Conservation (phyloP, 2,113 vertebrate genomes). For the Oxyura jamaicensis region DNA sequence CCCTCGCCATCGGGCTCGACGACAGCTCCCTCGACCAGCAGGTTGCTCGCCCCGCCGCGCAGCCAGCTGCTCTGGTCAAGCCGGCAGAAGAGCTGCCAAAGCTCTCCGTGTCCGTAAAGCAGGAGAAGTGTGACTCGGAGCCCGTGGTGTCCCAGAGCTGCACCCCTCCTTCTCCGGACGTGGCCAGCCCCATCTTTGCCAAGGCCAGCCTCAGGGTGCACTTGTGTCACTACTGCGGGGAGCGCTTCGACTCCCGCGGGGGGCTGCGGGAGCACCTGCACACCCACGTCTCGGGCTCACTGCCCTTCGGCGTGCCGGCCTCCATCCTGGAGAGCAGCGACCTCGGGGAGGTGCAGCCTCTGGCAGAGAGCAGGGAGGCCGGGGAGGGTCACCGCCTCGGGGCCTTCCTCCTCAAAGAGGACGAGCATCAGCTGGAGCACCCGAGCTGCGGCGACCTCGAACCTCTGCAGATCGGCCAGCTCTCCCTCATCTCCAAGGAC, state of each 20-base stretch:
- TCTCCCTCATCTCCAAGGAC: slow-evolving; percentile 84
- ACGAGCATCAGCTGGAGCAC: slow-evolving; percentile 69
- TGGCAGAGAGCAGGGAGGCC: slow-evolving; percentile 69
- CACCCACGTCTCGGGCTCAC: slow-evolving; percentile 84
- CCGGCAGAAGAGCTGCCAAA: slow-evolving; percentile 80
- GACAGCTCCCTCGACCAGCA: slow-evolving; percentile 78
- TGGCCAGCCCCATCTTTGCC: slow-evolving; percentile 68
- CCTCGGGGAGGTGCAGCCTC: slow-evolving; percentile 81
- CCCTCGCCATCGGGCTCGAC: slow-evolving; percentile 86
- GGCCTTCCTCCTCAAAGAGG: slow-evolving; percentile 74
- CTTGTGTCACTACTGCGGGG: slow-evolving; percentile 92
- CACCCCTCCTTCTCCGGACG: slow-evolving; percentile 69
- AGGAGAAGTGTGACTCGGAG: slow-evolving; percentile 86
- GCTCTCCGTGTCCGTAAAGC: slow-evolving; percentile 83
- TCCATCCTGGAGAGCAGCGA: slow-evolving; percentile 84
- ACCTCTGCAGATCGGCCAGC: slow-evolving; percentile 85
- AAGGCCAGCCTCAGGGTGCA: slow-evolving; percentile 80
- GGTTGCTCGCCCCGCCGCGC: slow-evolving; percentile 62
- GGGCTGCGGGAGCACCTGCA: slow-evolving; percentile 90
- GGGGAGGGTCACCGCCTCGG: slow-evolving; percentile 65
- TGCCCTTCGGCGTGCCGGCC: slow-evolving; percentile 80
- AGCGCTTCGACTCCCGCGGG: slow-evolving; percentile 86
- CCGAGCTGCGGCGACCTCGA: slow-evolving; percentile 77
- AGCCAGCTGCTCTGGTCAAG: slow-evolving; percentile 62
- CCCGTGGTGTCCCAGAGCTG: slow-evolving; percentile 71